Base-by-base conservation (phyloP, 2,888 invertebrate genomes). In the Nematopogon swammerdamellus region DNA sequence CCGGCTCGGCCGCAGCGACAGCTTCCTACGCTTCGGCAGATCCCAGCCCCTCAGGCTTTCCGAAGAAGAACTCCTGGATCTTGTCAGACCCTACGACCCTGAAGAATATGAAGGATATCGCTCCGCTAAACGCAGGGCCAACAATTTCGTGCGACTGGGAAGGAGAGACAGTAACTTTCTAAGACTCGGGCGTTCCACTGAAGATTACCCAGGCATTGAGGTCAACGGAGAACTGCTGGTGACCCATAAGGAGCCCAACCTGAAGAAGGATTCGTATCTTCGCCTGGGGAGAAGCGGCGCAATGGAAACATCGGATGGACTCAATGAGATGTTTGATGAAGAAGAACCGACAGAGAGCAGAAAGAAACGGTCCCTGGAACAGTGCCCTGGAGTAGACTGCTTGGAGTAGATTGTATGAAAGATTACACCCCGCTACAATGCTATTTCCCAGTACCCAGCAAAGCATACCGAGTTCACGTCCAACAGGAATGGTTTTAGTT, bases 11-110 rank as follows among this genome's bases (percentile, higher is more conserved):
- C 62, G 70, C 51, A 70, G 72, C 42, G 70, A 73, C 63, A 74
- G 65, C 51, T 76, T 77, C 56, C 66, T 77, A 1, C 72, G 79
- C 50, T 72, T 77, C 49, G 77, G 79, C 1, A 65, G 72, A 52
- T 68, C 75, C 2, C 73, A 73, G 47, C 72, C 74, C 1, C 52
- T 71, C 20, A 58, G 68, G 1, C 58, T 76, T 20, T 64, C 70
- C 16, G 56, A 74, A 1, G 75, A 77, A 17, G 77, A 77, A 57
- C 61, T 77, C 11, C 61, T 74, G 53, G 56, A 70, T 16, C 63
- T 79, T 18, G 63, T 77, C 4, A 63, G 62, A 50, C 61, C 65
- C 14, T 77, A 74, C 56, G 74, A 75, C 51, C 50, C 48, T 4
- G 73, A 74, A 17, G 72, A 75, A 48, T 67, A 68, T 48, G 72